Base-by-base conservation (phyloP, 53 echinoderm and acorn worm species). In the Luidia sarsii region DNA sequence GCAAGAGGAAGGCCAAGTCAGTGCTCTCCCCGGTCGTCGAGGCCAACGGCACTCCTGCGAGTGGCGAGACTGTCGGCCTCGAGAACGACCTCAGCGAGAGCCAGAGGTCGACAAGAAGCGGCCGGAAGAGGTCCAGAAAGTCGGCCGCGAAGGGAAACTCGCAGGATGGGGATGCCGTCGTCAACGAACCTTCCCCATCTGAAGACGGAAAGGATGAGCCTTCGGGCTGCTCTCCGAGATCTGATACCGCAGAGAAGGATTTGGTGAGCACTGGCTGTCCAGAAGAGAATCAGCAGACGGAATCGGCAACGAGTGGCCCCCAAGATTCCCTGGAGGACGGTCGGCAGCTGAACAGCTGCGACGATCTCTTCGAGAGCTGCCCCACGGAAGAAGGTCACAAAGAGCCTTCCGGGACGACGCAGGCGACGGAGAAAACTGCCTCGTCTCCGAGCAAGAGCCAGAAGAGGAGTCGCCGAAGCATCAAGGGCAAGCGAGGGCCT, bases 301-400 rank as follows among this genome's bases (percentile, higher is more conserved):
- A 23, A 15, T 56, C 67, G 18, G 43, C 30, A 9, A 46, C 45
- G 6, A 67, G 48, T 48, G 46, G 24, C 27, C 70, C 46, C 41
- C 41, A 41, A 41, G 20, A 77, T 28, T 77, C 77, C 32, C 60
- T 43, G 38, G 77, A 77, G 2, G 45, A 70, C 0, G 70, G 51
- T 9, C 41, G 4, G 38, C 25, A 61, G 43, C 59, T 77, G 3
- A 83, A 75, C 65, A 90, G 90, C 54, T 86, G 68, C 29, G 90
- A 86, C 50, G 90, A 90, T 46, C 56, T 90, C 20, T 90, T 90
- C 79, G 90, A 82, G 33, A 90, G 80, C 51, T 83, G 82, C 29
- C 57, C 83, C 7, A 29, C 18, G 20, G 73, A 67, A 6, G 19
- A 37, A 55, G 10, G 64, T 13, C 57, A 53, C n/a, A 71, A 24